Conservation (phyloP, 2,888 invertebrate species). For the Hypena proboscidalis region DNA sequence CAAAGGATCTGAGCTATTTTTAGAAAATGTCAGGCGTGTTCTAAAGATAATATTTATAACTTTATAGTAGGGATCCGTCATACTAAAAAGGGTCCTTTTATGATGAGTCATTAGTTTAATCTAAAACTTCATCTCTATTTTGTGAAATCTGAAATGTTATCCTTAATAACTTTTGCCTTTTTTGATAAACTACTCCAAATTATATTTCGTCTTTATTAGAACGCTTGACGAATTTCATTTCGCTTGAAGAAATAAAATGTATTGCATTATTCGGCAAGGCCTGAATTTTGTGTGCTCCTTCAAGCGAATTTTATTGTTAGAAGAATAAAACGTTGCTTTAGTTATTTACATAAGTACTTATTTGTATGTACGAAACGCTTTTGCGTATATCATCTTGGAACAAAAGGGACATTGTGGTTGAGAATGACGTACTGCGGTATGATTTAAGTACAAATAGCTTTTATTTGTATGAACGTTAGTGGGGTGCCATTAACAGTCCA, state of each 20-base stretch:
- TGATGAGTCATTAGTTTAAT: no score
- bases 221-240: conserved; percentile 13
- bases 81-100: conserved; percentile 3
- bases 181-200: not conserved
- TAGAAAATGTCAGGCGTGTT: conserved; percentile 14
- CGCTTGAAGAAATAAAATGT: conserved; percentile 16
- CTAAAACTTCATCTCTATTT: no score
- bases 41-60: conserved; percentile 11
- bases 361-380: conserved; percentile 3
- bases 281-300: conserved; percentile 17
- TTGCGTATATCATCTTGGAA: conserved; percentile 2
- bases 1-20: conserved; percentile 30
- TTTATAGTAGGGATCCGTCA: conserved; percentile 15
- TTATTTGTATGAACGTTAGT: no score
- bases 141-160: no score
- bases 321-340: conserved; percentile 16
- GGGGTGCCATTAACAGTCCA: no score
- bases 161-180: no score
- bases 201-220: conserved; percentile 5
- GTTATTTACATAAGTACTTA: conserved; percentile 25
- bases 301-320: conserved; percentile 14
- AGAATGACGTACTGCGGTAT: not conserved
- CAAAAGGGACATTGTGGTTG: conserved; percentile 4
- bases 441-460: conserved; percentile 1
- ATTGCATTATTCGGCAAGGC: conserved; percentile 11